These are phyloP conservation scores for Allacma fusca DNA, from an alignment of 2,888 invertebrate species.

Conservation along the genomic window DNA sequence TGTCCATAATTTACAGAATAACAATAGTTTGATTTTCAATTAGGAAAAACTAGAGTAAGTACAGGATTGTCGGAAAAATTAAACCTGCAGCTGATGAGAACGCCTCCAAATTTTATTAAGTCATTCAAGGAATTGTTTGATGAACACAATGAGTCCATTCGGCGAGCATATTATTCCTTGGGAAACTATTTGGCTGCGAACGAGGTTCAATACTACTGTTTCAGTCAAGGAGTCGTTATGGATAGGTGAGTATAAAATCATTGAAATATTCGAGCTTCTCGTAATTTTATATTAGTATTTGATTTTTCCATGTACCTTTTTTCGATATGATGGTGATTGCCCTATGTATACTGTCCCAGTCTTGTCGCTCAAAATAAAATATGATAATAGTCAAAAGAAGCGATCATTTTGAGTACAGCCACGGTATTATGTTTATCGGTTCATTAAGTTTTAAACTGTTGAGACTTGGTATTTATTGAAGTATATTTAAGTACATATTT, in stretches of 20 bases:
- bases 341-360: too few species aligned
- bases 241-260: slow-evolving; percentile 64
- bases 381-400: too few species aligned
- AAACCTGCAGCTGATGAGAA: slow-evolving; percentile 63
- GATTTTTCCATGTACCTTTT: too few species aligned
- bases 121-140: slow-evolving; percentile 64
- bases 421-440: too few species aligned
- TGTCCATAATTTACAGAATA: too few species aligned
- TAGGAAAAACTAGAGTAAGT: slow-evolving; percentile 66
- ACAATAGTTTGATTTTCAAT: not conserved
- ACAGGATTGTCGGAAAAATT: slow-evolving; percentile 63
- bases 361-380: too few species aligned
- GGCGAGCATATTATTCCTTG: slow-evolving; percentile 66
- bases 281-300: not conserved
- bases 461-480: too few species aligned
- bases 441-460: too few species aligned
- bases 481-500: too few species aligned
- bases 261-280: not conserved
- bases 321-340: too few species aligned
- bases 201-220: slow-evolving; percentile 63
- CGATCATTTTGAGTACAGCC: too few species aligned
- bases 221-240: slow-evolving; percentile 65
- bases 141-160: slow-evolving; percentile 62
- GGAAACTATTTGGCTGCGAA: slow-evolving; percentile 67
- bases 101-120: slow-evolving; percentile 65